Evolutionary conservation across 2,888 invertebrate genomes (phyloP).

Genomic region (Matsumyia berberina): DNA sequence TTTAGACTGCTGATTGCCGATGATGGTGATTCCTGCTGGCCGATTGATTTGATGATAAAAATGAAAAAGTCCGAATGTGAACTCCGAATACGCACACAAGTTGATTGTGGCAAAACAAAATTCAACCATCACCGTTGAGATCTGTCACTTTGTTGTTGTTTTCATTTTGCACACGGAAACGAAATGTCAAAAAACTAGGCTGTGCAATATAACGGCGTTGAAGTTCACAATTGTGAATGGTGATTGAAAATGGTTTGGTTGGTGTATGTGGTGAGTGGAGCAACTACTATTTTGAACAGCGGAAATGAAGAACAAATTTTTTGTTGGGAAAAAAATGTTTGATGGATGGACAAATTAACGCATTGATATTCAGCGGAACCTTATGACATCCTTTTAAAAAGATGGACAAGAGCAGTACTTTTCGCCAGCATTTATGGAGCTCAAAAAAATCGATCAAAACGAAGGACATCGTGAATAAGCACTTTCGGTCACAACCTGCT

Average conservation of each 20-base stretch:
- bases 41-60: constrained; percentile 38
- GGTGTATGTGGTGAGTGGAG: neutral
- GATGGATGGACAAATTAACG: too few relatives aligned
- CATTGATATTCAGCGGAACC: too few relatives aligned
- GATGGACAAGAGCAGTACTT: too few relatives aligned
- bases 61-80: constrained; percentile 28
- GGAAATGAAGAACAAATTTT: too few relatives aligned
- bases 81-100: constrained; percentile 50
- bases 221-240: neutral
- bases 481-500: too few relatives aligned
- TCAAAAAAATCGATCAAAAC: too few relatives aligned
- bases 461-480: too few relatives aligned
- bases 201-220: constrained; percentile 8
- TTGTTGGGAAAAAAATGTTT: too few relatives aligned
- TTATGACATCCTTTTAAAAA: too few relatives aligned
- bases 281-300: neutral
- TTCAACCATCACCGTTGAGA: constrained; percentile 22
- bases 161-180: constrained; percentile 32
- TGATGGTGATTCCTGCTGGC: constrained; percentile 21
- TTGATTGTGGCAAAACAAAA: constrained; percentile 69
- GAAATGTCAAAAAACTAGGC: constrained; percentile 51
- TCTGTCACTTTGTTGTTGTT: constrained; percentile 57
- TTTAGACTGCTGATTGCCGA: constrained; percentile 32
- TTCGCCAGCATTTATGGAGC: too few relatives aligned
- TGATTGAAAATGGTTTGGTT: constrained; percentile 17